These are phyloP conservation scores for Antitype chi DNA, from an alignment of 2,888 invertebrate genomes.

Conservation along the genomic window DNA sequence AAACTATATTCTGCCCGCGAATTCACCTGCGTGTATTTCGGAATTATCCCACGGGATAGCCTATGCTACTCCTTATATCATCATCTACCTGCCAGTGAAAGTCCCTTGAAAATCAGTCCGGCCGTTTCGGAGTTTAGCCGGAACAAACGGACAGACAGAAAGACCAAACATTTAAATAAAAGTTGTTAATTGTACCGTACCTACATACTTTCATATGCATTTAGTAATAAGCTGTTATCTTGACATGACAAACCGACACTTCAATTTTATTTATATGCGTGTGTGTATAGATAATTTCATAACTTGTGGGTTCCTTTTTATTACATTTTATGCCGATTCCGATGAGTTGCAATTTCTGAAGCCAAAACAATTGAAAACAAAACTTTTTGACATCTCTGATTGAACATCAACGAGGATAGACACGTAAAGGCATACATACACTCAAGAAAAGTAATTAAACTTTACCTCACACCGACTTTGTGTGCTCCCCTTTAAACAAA, in stretches of 20 bases:
- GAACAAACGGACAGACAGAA: neutral
- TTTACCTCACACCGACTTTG: constrained; percentile 22
- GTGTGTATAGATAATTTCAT: no score
- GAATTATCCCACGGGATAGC: no score
- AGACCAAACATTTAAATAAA: neutral
- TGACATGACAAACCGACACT: no score
- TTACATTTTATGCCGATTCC: neutral
- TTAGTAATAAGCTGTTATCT: no score
- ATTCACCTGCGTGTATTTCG: no score
- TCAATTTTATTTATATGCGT: no score
- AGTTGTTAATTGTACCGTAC: neutral
- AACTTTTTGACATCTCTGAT: neutral
- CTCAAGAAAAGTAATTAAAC: constrained; percentile 46
- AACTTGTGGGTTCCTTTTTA: no score
- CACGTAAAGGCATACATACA: constrained; percentile 4
- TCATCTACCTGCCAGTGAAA: neutral
- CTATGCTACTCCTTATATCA: neutral
- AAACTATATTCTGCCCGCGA: neutral
- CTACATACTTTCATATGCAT: no score
- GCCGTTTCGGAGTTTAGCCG: neutral
- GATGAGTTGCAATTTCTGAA: neutral
- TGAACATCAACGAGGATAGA: neutral
- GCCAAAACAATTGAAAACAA: neutral
- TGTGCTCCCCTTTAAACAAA: constrained; percentile 24
- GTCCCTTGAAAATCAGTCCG: neutral